Evolutionary conservation across 2,113 vertebrate species (phyloP).

Genomic region (Papio anubis): DNA sequence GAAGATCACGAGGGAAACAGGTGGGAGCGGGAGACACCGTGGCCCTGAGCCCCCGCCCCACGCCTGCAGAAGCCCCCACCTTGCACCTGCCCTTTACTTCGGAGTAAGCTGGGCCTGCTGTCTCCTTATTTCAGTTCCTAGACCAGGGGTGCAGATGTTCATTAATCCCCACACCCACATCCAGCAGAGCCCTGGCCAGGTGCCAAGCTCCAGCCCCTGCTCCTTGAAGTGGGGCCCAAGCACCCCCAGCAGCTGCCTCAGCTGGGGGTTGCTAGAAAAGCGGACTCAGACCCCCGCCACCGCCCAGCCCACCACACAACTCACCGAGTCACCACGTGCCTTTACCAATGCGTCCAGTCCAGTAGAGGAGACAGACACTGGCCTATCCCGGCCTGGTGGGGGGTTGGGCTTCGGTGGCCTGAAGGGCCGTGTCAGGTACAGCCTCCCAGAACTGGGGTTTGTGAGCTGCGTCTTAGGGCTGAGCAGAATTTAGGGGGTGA

Average conservation of each 20-base stretch:
- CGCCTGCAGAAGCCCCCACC: background rate
- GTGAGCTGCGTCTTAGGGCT: background rate
- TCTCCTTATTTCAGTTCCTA: background rate
- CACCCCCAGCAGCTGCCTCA: background rate
- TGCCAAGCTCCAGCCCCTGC: background rate
- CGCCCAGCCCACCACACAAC: background rate
- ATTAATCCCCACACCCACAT: accelerated
- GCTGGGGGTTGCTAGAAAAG: too few relatives aligned
- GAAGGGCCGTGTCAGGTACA: background rate
- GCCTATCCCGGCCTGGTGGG: background rate
- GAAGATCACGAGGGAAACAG: background rate
- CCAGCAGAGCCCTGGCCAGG: accelerated
- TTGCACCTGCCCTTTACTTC: background rate
- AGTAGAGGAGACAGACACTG: background rate
- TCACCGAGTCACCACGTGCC: background rate
- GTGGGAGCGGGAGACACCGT: accelerated
- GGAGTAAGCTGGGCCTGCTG: background rate
- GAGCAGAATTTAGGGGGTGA: background rate
- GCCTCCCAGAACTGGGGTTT: background rate
- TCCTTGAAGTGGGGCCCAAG: background rate
- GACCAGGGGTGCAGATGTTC: background rate
- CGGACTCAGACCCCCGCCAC: too few relatives aligned
- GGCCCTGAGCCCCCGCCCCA: accelerated
- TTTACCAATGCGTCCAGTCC: background rate
- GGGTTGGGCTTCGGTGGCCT: background rate